phyloP scores from a whole-genome alignment of 2,113 vertebrate species.

The Apeltes quadracus region DNA sequence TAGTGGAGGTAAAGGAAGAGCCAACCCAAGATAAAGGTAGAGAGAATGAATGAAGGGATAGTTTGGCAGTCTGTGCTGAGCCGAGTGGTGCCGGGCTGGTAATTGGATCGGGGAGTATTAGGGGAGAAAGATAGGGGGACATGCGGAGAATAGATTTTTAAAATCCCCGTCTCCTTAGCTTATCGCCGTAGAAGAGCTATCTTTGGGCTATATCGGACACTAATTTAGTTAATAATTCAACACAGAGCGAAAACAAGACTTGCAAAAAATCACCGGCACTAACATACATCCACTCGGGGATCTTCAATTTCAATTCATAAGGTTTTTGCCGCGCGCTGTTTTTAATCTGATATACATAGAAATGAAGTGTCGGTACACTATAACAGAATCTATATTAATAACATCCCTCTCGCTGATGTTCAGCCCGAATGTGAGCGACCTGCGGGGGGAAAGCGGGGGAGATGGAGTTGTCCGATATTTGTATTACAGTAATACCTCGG shows the following conservation, averaged over 20 bases:
- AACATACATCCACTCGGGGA: slow-evolving; percentile 9
- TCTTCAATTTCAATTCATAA: slow-evolving; percentile 48
- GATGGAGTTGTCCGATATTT: slow-evolving; percentile 70
- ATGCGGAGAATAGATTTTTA: slow-evolving; percentile 47
- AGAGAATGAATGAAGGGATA: slow-evolving; percentile 37
- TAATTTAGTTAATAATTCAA: slow-evolving; percentile 58
- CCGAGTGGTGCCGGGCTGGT: slow-evolving; percentile 62
- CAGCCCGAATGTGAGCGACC: slow-evolving; percentile 54
- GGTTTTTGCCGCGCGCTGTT: slow-evolving; percentile 37
- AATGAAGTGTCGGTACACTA: slow-evolving; percentile 62
- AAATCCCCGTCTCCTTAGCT: slow-evolving; percentile 62
- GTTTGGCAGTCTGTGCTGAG: slow-evolving; percentile 61
- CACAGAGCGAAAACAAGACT: slow-evolving; percentile 37
- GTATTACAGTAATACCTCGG: slow-evolving; percentile 76
- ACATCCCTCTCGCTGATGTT: slow-evolving; percentile 51
- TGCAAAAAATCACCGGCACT: slow-evolving; percentile 43
- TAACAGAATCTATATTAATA: slow-evolving; percentile 66
- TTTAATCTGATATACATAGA: slow-evolving; percentile 67
- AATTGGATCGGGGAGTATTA: slow-evolving; percentile 70
- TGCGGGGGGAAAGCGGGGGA: slow-evolving; percentile 39
- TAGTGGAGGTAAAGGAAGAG: slow-evolving; percentile 41
- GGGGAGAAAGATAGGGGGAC: slow-evolving; percentile 48
- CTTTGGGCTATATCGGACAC: slow-evolving; percentile 44
- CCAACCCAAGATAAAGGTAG: slow-evolving; percentile 54
- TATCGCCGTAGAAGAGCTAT: slow-evolving; percentile 46